Evolutionary conservation across 2,797 vertebrate species (phyloP).

Genomic region (Ambastaia sidthimunki): DNA sequence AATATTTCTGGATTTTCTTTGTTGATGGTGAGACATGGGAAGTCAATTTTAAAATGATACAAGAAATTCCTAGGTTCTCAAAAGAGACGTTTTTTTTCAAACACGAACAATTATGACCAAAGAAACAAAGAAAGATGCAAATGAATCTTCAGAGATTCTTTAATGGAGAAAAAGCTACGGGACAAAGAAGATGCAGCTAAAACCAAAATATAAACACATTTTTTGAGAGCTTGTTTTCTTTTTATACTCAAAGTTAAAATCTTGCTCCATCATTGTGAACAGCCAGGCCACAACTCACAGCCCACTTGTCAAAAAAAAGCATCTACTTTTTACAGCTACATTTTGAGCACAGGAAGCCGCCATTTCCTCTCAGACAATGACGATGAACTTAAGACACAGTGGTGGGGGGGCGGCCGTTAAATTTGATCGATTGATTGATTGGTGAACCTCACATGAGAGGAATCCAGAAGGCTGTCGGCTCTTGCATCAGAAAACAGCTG

Average conservation of each 20-base stretch:
- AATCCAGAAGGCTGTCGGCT: slow-evolving; percentile 42
- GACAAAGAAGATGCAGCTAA: slow-evolving; percentile 41
- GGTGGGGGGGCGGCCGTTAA: slow-evolving; percentile 42
- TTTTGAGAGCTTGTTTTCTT: slow-evolving; percentile 65
- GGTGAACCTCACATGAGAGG: slow-evolving; percentile 47
- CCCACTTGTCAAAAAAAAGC: slow-evolving; percentile 52
- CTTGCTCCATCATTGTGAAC: slow-evolving; percentile 64
- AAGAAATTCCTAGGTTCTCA: slow-evolving; percentile 32
- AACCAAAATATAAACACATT: slow-evolving; percentile 64
- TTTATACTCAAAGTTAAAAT: slow-evolving; percentile 65
- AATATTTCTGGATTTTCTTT: slow-evolving; percentile 27
- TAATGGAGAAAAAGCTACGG: slow-evolving; percentile 61
- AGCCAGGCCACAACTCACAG: slow-evolving; percentile 49
- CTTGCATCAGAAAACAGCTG: slow-evolving; percentile 46
- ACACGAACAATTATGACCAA: slow-evolving; percentile 50
- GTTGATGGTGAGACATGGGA: slow-evolving; percentile 22
- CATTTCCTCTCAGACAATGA: slow-evolving; percentile 48
- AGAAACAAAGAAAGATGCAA: slow-evolving; percentile 55
- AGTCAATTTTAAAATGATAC: slow-evolving; percentile 24
- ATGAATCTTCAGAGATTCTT: slow-evolving; percentile 52
- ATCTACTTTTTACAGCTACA: slow-evolving; percentile 72
- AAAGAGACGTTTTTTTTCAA: slow-evolving; percentile 29
- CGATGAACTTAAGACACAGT: slow-evolving; percentile 65
- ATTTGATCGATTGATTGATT: slow-evolving; percentile 58
- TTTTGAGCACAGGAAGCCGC: slow-evolving; percentile 65